These are phyloP conservation scores for Noctua pronuba DNA, from an alignment of 2,888 invertebrate genomes.

Conservation along the genomic window DNA sequence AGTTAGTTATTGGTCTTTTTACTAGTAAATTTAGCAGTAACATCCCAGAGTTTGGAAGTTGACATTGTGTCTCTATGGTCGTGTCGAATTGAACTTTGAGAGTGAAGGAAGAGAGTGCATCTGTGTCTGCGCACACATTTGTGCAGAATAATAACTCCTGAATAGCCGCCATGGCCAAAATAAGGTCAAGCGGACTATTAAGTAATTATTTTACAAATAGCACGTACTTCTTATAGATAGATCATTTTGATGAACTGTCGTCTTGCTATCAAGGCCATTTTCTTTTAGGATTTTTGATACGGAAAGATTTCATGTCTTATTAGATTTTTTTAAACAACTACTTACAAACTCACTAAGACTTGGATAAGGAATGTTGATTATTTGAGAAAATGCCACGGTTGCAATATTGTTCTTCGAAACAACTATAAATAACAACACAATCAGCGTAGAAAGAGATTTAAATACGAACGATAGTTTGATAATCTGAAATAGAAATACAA, in stretches of 20 bases:
- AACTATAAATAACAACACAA: constrained; percentile 68
- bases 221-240: neutral
- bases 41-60: neutral
- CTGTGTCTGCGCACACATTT: neutral
- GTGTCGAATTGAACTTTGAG: neutral
- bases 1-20: neutral
- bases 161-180: neutral
- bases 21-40: neutral
- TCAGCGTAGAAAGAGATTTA: constrained; percentile 69
- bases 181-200: neutral
- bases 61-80: neutral
- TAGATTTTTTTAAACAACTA: constrained; percentile 25
- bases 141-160: neutral
- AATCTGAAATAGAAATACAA: constrained; percentile 73
- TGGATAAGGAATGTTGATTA: constrained; percentile 66
- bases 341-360: constrained; percentile 69
- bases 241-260: neutral
- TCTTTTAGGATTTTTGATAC: constrained; percentile 2
- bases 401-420: constrained; percentile 47
- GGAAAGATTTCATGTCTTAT: neutral
- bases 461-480: constrained; percentile 73
- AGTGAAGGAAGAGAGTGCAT: neutral
- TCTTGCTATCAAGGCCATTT: neutral
- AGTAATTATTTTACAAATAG: neutral
- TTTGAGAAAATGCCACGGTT: constrained; percentile 65